phyloP scores from a whole-genome alignment of 2,113 vertebrate genomes.

The Alethe diademata region DNA sequence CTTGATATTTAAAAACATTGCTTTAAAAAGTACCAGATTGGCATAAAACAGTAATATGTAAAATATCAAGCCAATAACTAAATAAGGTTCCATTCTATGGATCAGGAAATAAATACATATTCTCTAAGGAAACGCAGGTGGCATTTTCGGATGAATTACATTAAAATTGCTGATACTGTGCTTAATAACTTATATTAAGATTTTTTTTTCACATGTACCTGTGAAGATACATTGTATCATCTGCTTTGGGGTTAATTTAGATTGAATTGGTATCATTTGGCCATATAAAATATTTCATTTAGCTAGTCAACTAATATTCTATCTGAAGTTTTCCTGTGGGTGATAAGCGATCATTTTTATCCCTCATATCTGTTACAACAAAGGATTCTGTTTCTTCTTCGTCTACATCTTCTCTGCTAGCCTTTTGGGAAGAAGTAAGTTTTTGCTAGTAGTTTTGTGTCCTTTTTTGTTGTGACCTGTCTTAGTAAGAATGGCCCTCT shows the following conservation, averaged over 20 bases:
- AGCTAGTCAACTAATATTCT: conserved; percentile 25
- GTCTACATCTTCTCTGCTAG: conserved; percentile 78
- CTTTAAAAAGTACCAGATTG: background rate
- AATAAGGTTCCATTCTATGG: background rate
- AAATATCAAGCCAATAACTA: background rate
- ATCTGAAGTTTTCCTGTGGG: conserved; percentile 7
- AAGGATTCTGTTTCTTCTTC: conserved; percentile 81
- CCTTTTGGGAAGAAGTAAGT: conserved; percentile 84
- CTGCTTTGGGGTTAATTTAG: background rate
- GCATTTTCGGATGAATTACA: background rate
- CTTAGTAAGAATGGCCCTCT: conserved; percentile 1
- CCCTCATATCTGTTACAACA: conserved; percentile 69
- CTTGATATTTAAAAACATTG: background rate
- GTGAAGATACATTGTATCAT: background rate
- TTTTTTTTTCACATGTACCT: background rate
- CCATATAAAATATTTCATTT: conserved; percentile 15
- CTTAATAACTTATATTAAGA: background rate
- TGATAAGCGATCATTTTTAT: conserved; percentile 55
- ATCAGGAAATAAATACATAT: background rate
- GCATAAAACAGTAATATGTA: background rate
- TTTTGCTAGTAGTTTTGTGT: conserved; percentile 32
- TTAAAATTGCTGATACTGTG: background rate
- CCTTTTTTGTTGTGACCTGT: conserved; percentile 16
- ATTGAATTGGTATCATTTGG: background rate
- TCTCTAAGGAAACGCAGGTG: background rate